These are phyloP conservation scores for Drosophila sucinea DNA, from an alignment of 1,140 invertebrate species.

Conservation along the genomic window DNA sequence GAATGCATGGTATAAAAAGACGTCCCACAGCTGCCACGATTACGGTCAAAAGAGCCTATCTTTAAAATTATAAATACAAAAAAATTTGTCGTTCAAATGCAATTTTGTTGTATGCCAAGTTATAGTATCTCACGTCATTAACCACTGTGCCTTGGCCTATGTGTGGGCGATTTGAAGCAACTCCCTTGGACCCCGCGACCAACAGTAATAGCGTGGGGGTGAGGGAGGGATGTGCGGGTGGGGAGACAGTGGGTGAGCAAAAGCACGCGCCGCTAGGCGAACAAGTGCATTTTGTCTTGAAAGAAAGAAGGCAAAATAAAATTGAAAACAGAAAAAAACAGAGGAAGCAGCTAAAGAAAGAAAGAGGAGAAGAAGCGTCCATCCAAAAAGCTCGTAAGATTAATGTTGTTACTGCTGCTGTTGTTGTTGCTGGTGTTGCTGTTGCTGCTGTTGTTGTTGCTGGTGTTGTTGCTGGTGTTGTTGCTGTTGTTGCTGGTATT, in stretches of 20 bases:
- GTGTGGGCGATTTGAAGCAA: conserved; percentile 33
- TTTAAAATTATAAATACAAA: too few species aligned
- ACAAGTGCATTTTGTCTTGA: conserved; percentile 50
- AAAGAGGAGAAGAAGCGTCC: conserved; percentile 37
- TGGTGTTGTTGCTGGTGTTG: conserved; percentile 32
- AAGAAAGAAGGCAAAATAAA: conserved; percentile 12
- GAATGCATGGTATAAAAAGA: too few species aligned
- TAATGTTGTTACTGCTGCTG: conserved; percentile 46
- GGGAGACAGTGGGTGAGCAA: conserved; percentile 18
- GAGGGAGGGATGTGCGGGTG: neutral
- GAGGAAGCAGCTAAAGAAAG: conserved; percentile 26
- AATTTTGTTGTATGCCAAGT: neutral
- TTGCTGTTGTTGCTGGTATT: conserved; percentile 40
- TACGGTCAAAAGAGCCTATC: too few species aligned
- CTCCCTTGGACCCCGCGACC: conserved; percentile 21
- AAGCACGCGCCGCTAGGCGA: conserved; percentile 48
- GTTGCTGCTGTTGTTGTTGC: conserved; percentile 35
- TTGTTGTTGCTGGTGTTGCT: conserved; percentile 44
- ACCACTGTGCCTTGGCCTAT: conserved; percentile 46
- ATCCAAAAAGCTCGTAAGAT: conserved; percentile 59
- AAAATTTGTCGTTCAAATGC: neutral
- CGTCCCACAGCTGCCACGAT: too few species aligned
- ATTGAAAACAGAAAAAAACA: conserved; percentile 21
- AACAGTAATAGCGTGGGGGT: neutral
- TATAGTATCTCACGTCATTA: neutral